Base-by-base conservation (phyloP, 2,888 invertebrate species). In the Platycheirus albimanus region DNA sequence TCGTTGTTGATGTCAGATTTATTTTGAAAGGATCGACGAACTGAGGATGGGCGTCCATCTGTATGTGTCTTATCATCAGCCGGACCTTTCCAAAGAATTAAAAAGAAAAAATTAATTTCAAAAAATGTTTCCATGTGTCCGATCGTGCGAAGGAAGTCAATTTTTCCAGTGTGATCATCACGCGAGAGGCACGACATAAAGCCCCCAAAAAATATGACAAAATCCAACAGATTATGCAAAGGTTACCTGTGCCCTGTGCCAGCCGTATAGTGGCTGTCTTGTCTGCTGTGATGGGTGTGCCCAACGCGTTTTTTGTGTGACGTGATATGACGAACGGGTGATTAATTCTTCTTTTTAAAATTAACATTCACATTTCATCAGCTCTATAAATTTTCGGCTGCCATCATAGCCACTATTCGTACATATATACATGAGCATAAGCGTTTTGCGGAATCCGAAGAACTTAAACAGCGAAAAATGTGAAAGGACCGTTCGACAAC, bases 361-460 rank as follows among this genome's bases (percentile, higher is more conserved):
- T 83, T 83, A 72, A 78, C 52, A 78, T 83, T 67, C 72, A 69
- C 72, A 69, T 83, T 78, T 83, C 78, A 78, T 74, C 72, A 78
- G 72, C 72, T 67, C 81, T 67, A 71, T 54, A 81, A 77, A 77
- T 67, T 67, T 15, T 45, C 43, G 28, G 30, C 36, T 38, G 51
- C 17, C n/a, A 33, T 8, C 10, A 5, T 11, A n/a, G n/a, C n/a
- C n/a, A n/a, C n/a, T n/a, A n/a, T n/a, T n/a, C n/a, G n/a, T n/a
- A n/a, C n/a, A n/a, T n/a, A n/a, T n/a, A n/a, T n/a, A 45, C 19
- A 1, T 19, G 13, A 24, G 4, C 0, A 47, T 41, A 30, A 63
- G 49, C 24, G 33, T 15, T 28, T 8, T 61, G 13, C 13, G 63
- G 78, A 78, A 83, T 72, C 54, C 71, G 77, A 67, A 69, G 83